Conservation (phyloP, 2,113 vertebrate genomes). For the Gorsachius goisagi region DNA sequence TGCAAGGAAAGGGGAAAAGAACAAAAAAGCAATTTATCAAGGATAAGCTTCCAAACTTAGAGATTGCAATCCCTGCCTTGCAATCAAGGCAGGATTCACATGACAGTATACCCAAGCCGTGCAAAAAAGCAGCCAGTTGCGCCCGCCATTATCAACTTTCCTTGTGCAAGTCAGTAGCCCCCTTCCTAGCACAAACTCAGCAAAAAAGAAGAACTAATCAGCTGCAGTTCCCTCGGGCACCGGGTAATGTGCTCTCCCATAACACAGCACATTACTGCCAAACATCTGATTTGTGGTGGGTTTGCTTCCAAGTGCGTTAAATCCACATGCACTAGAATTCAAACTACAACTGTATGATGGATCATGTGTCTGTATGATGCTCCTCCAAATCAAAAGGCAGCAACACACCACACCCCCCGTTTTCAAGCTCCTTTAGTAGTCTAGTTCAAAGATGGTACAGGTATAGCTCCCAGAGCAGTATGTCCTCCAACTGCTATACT, state of each 20-base stretch:
- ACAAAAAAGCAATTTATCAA: background rate
- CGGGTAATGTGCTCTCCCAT: background rate
- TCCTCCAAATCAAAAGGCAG: background rate
- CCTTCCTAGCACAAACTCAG: background rate
- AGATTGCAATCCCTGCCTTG: background rate
- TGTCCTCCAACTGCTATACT: background rate
- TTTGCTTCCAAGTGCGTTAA: background rate
- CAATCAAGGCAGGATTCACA: background rate
- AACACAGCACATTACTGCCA: background rate
- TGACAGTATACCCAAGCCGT: background rate
- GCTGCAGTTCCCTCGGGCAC: background rate
- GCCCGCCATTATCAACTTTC: background rate
- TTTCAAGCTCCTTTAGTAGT: background rate
- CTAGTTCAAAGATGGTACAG: background rate
- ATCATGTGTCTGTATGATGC: accelerated
- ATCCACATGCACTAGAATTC: background rate
- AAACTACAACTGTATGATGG: background rate
- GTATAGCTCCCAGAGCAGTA: background rate
- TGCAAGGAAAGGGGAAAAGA: background rate
- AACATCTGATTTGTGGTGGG: background rate
- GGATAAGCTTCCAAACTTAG: background rate
- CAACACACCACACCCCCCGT: background rate
- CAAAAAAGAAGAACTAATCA: background rate
- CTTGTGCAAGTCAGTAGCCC: background rate
- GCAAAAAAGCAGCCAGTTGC: background rate